phyloP scores from a whole-genome alignment of 2,113 vertebrate genomes.

The Apistogramma diplotaenia region DNA sequence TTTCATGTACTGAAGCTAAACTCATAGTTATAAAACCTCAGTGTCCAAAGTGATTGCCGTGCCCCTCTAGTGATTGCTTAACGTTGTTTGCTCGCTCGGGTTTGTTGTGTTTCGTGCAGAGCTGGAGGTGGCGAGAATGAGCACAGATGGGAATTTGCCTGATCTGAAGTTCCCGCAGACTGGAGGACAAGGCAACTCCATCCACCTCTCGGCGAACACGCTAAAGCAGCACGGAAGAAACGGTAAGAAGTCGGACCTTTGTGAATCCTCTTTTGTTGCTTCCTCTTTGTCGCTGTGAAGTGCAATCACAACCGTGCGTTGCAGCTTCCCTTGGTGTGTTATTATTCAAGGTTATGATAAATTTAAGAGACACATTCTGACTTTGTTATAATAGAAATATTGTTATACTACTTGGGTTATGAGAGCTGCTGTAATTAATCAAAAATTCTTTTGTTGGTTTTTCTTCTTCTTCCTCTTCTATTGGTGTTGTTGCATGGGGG shows the following conservation, averaged over 20 bases:
- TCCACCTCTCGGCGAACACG: constrained; percentile 95
- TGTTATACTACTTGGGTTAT: not conserved
- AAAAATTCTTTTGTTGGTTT: not conserved
- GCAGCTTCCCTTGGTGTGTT: not conserved
- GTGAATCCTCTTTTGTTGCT: not conserved
- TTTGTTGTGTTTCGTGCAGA: constrained; percentile 74
- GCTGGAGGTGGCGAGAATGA: constrained; percentile 93
- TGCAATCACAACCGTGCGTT: not conserved
- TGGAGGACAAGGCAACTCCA: constrained; percentile 86
- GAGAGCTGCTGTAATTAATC: constrained; percentile 20
- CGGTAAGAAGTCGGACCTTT: constrained; percentile 72
- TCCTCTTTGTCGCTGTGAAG: not conserved
- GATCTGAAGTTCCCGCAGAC: constrained; percentile 95
- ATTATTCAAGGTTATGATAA: not conserved
- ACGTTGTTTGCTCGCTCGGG: not conserved
- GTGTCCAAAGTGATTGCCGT: not conserved
- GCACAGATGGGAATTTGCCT: constrained; percentile 94
- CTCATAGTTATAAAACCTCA: not conserved
- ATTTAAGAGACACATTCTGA: not conserved
- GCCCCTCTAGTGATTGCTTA: not conserved
- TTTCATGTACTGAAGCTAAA: not conserved
- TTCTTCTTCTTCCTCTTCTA: not conserved
- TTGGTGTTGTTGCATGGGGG: not conserved
- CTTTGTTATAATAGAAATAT: not conserved
- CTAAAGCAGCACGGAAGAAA: constrained; percentile 95